Percentiles rank a stretch among this genome's conserved stretches.
Evolutionary conservation across 2,797 vertebrate species (phyloP).

Genomic region (Manis javanica): DNA sequence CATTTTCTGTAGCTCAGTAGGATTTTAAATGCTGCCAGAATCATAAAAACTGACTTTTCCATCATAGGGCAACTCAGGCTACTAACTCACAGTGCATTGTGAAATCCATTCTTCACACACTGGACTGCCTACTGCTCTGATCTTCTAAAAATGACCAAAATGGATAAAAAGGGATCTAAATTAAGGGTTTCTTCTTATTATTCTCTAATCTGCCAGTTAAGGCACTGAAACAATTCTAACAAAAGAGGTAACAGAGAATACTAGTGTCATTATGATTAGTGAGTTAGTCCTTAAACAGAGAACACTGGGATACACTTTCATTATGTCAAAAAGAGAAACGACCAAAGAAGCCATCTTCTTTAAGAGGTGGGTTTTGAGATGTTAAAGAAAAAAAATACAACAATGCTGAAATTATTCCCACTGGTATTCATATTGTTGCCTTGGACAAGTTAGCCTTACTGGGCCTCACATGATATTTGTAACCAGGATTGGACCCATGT

Average conservation of each 20-base stretch:
- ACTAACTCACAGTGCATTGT: background rate
- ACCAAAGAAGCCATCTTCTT: conserved; percentile 19
- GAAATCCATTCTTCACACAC: conserved; percentile 42
- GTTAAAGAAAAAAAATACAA: conserved; percentile 52
- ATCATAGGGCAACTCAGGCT: background rate
- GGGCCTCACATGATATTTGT: background rate
- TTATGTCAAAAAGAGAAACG: conserved; percentile 60
- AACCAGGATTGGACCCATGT: background rate
- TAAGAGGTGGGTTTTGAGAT: conserved; percentile 31
- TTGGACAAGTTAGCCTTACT: background rate
- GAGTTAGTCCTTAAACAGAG: conserved; percentile 53
- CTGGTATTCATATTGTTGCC: background rate
- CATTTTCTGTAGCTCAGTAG: conserved; percentile 43
- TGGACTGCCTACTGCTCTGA: conserved; percentile 29
- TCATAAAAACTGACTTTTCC: conserved; percentile 67
- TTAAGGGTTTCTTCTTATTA: conserved; percentile 43
- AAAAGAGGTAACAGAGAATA: conserved; percentile 47
- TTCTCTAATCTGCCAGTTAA: conserved; percentile 39
- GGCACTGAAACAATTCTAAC: conserved; percentile 38
- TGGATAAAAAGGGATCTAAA: conserved; percentile 34
- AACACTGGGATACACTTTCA: conserved; percentile 25
- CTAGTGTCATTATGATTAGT: conserved; percentile 54
- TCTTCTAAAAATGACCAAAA: conserved; percentile 31
- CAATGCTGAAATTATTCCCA: conserved; percentile 34
- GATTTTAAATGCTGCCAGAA: conserved; percentile 52